These are phyloP conservation scores for Hymenopus coronatus DNA, from an alignment of 2,888 invertebrate species.

Conservation along the genomic window DNA sequence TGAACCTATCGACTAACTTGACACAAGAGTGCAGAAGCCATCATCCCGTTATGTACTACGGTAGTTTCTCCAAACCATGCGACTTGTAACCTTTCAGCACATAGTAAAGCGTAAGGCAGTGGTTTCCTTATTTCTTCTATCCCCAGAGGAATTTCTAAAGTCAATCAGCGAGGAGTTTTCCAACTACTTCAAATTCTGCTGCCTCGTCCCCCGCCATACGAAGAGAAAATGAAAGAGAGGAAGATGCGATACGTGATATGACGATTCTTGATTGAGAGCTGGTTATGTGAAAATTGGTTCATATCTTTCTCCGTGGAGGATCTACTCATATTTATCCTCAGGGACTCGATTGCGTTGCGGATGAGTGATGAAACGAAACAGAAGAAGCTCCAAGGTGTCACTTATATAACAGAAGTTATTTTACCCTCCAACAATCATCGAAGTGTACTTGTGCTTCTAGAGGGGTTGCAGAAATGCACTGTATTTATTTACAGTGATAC, in stretches of 20 bases:
- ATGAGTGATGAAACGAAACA: not conserved
- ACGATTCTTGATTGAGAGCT: not conserved
- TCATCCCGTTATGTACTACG: not conserved
- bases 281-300: not conserved
- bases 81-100: not conserved
- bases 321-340: not conserved
- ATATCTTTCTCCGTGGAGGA: not conserved
- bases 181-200: not conserved
- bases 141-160: not conserved
- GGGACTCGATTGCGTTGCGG: not conserved
- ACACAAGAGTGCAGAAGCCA: not conserved
- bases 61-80: not conserved
- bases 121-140: constrained; percentile 5
- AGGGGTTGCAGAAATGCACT: too few species aligned
- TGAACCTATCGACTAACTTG: not conserved
- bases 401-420: not conserved
- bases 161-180: not conserved
- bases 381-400: not conserved
- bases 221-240: not conserved
- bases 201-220: not conserved
- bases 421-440: not conserved
- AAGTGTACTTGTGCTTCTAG: too few species aligned
- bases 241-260: not conserved
- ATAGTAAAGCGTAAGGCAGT: constrained; percentile 1
- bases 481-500: too few species aligned